Conservation (phyloP, 2,113 vertebrate species). For the Ursus arctos region DNA sequence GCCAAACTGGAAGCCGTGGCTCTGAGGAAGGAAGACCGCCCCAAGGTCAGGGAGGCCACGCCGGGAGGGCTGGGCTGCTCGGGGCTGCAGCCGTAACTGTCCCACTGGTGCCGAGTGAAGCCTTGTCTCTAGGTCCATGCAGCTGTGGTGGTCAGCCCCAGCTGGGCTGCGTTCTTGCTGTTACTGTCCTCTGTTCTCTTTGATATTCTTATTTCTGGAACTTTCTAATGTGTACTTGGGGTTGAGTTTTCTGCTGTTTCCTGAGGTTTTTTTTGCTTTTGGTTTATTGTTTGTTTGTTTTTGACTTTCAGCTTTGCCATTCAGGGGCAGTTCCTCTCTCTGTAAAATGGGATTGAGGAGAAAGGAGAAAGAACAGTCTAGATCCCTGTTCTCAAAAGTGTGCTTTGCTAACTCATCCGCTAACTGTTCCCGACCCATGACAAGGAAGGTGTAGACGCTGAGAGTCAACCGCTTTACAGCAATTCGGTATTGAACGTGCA, state of each 20-base stretch:
- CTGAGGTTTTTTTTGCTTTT: not conserved
- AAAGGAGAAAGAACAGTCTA: not conserved
- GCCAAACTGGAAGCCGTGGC: slow-evolving; percentile 95
- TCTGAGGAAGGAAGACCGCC: slow-evolving; percentile 94
- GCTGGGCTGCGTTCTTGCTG: not conserved
- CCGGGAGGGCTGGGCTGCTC: not conserved
- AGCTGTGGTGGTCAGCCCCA: not conserved
- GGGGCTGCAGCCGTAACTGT: fast-evolving
- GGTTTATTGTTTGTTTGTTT: not conserved
- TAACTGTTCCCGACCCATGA: not conserved
- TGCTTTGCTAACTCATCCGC: not conserved
- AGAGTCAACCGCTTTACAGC: not conserved
- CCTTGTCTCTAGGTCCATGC: fast-evolving
- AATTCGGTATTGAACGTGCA: fast-evolving
- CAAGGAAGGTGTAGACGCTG: fast-evolving
- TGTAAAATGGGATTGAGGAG: not conserved
- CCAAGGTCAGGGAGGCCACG: slow-evolving; percentile 89
- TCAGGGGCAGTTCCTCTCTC: not conserved
- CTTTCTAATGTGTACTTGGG: not conserved
- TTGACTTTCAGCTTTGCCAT: not conserved
- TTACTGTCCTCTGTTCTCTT: not conserved
- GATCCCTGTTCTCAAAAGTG: not conserved
- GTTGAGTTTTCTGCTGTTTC: not conserved
- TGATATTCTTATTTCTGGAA: not conserved
- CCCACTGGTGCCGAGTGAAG: not conserved